These are phyloP conservation scores for Atta colombica DNA, from an alignment of 1,140 invertebrate species.

Conservation along the genomic window DNA sequence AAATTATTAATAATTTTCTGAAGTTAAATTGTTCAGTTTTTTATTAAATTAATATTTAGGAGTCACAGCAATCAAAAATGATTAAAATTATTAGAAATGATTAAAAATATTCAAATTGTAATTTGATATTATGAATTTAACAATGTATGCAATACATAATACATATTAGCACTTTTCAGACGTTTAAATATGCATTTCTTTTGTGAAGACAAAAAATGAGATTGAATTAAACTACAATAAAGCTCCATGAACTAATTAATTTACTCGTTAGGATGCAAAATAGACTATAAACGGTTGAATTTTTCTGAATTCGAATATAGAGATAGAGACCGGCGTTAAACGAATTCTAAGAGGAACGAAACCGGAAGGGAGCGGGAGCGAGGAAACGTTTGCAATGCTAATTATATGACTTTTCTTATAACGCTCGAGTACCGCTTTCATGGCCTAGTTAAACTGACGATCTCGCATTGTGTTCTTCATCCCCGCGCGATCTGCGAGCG, in stretches of 20 bases:
- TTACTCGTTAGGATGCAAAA: constrained; percentile 41
- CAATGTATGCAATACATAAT: not conserved
- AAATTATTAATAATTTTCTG: no score
- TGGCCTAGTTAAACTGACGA: constrained; percentile 59
- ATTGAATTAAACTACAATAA: not conserved
- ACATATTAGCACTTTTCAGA: not conserved
- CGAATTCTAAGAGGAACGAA: constrained; percentile 37
- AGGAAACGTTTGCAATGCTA: constrained; percentile 60
- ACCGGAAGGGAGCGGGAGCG: constrained; percentile 3
- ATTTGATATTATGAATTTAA: no score
- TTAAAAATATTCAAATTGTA: no score
- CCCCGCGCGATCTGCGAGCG: constrained; percentile 32
- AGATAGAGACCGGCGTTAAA: constrained; percentile 27
- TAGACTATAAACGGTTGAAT: not conserved
- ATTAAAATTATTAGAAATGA: no score
- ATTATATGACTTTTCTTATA: constrained; percentile 63
- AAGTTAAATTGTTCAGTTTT: no score
- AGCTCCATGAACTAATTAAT: constrained; percentile 46
- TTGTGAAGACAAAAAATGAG: not conserved
- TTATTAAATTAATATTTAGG: no score
- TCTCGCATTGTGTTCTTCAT: constrained; percentile 60
- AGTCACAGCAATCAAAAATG: no score
- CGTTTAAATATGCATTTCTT: not conserved
- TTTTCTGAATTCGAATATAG: constrained; percentile 31
- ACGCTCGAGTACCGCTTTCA: constrained; percentile 55